Evolutionary conservation across 2,888 invertebrate genomes (phyloP).

Genomic region (Dorcus parallelipipedus): DNA sequence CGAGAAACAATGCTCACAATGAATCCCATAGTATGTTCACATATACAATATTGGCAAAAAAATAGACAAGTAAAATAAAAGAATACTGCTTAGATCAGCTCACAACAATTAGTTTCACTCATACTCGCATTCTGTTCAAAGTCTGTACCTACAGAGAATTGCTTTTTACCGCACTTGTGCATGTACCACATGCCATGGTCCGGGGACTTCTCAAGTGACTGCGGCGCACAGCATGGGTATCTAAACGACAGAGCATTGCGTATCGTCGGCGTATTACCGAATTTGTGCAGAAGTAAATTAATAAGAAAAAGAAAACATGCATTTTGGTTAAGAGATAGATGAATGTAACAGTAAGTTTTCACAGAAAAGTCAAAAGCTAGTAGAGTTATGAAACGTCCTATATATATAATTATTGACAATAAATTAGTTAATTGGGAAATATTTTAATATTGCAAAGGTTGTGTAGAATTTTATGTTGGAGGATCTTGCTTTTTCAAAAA

Average conservation of each 20-base stretch:
- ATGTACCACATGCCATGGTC: constrained; percentile 17
- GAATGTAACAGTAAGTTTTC: no score
- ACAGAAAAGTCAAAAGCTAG: no score
- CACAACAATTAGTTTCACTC: constrained; percentile 42
- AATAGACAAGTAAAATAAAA: constrained; percentile 37
- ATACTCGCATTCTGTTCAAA: constrained; percentile 30
- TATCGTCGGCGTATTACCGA: constrained; percentile 33
- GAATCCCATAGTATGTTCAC: constrained; percentile 41
- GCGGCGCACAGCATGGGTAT: constrained; percentile 9
- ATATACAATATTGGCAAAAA: constrained; percentile 45
- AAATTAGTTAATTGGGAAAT: no score
- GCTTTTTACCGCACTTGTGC: constrained; percentile 44
- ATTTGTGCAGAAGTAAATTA: background rate
- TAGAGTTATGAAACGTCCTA: no score
- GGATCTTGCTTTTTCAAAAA: no score
- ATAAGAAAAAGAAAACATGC: no score
- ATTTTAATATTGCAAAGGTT: no score
- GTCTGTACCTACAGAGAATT: constrained; percentile 42
- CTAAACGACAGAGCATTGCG: constrained; percentile 23
- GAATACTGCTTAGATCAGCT: constrained; percentile 45
- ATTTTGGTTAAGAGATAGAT: no score
- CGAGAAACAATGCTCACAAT: constrained; percentile 34
- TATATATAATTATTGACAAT: no score
- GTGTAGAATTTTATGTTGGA: no score
- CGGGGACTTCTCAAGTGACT: constrained; percentile 1